These are phyloP conservation scores for Noctua comes DNA, from an alignment of 2,888 invertebrate species.

Conservation along the genomic window DNA sequence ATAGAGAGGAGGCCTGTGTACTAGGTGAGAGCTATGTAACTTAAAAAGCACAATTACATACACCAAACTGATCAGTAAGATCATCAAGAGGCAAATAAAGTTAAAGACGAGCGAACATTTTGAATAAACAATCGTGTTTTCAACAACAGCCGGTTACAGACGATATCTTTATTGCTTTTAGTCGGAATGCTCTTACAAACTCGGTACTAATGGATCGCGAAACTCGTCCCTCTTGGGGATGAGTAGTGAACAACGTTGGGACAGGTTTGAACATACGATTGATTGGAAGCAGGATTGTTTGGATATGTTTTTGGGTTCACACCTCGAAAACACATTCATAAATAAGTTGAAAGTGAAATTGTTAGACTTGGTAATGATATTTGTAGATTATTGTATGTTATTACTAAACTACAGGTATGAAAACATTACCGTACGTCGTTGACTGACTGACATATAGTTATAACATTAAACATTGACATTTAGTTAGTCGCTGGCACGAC, in stretches of 20 bases:
- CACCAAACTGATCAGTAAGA: background rate
- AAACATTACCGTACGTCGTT: too few species aligned
- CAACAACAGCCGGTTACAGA: constrained; percentile 53
- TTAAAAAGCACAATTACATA: background rate
- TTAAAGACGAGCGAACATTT: constrained; percentile 64
- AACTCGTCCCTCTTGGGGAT: constrained; percentile 24
- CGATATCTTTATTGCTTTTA: constrained; percentile 66
- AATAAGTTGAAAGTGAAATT: background rate
- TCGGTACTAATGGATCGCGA: constrained; percentile 61
- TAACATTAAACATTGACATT: too few species aligned
- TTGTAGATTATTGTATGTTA: background rate
- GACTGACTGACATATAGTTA: too few species aligned
- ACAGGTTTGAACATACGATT: constrained; percentile 39
- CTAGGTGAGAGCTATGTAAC: too few species aligned
- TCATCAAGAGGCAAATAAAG: constrained; percentile 37
- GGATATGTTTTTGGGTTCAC: constrained; percentile 6
- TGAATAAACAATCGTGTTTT: constrained; percentile 75
- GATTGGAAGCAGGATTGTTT: constrained; percentile 21
- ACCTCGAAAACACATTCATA: too few species aligned
- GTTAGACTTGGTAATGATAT: background rate
- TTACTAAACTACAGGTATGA: too few species aligned
- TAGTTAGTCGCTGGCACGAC: too few species aligned
- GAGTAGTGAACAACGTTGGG: constrained; percentile 12
- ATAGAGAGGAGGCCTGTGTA: too few species aligned
- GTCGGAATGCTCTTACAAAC: constrained; percentile 52